Evolutionary conservation across 30 jellyfish, hydroid and myxozoan genomes (phyloP), one percentile per base, ranked within the genome.

Genomic region (Clytia hemisphaerica): DNA sequence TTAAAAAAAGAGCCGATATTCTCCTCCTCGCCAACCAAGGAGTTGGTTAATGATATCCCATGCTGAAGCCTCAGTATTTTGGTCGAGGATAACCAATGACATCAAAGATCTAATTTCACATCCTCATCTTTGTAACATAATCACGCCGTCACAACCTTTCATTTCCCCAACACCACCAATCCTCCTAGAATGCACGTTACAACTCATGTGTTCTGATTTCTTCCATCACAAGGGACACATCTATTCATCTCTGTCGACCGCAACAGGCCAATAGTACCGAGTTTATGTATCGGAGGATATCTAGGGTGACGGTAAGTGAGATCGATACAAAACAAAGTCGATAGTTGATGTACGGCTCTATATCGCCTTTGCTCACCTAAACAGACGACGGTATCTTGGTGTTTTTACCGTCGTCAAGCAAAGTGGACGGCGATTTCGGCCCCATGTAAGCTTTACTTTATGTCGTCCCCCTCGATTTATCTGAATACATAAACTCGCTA

Each of bases 141-240:
- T 51, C 15, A 31, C 66, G 16, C 66, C 1, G 28, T 51, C 66
- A 51, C 66, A 51, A 51, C 66, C 0, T 19, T 19, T 12, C 18
- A 16, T 42, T 16, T 19, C 54, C 18, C 0, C 54, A 42, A 42
- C 0, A 0, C 66, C 66, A 34, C 71, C 73, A 0, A 31, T 60
- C 1, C n/a, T 9, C 30, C 73, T 1, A 31, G 73, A 28, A 60
- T 60, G 30, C 0, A 0, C 73, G 65, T 60, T 60, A 10, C 73
- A 60, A 34, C 25, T 60, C 0, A 60, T 1, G 21, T 60, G 73
- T 0, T 15, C 73, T 24, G 73, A 60, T 0, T 60, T 26, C 73
- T 60, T 60, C 63, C 61, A 60, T 60, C 73, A 60, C 63, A 60
- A 60, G 63, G 71, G 71, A 0, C 63, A 28, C 0, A 18, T 26